Evolutionary conservation across 2,113 vertebrate genomes (phyloP).

Genomic region (Brachyhypopomus gauderio): DNA sequence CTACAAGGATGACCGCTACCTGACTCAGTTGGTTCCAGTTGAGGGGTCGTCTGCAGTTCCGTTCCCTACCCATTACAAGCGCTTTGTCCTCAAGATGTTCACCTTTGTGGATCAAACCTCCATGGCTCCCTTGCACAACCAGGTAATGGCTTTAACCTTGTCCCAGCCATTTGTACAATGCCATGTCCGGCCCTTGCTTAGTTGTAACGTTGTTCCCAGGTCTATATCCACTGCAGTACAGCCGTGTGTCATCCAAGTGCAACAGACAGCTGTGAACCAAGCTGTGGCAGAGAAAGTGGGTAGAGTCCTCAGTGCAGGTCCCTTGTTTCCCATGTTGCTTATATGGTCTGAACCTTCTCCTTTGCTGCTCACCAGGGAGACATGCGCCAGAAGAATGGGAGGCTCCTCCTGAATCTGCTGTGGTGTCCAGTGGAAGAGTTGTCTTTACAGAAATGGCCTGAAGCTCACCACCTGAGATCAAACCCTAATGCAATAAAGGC

Average conservation of each 20-base stretch:
- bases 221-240: slow-evolving; percentile 41
- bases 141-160: not conserved
- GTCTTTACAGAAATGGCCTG: not conserved
- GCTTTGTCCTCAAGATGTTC: slow-evolving; percentile 43
- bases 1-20: slow-evolving; percentile 31
- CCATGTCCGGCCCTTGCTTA: not conserved
- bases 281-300: slow-evolving; percentile 15
- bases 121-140: slow-evolving; percentile 13
- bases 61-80: slow-evolving; percentile 36
- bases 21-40: slow-evolving; percentile 21
- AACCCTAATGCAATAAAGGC: not conserved
- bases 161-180: not conserved
- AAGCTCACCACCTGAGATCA: not conserved
- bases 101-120: slow-evolving; percentile 26
- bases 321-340: not conserved
- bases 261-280: not conserved
- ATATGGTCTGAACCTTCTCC: not conserved
- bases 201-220: not conserved
- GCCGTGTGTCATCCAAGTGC: slow-evolving; percentile 27
- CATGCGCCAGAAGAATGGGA: not conserved
- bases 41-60: not conserved
- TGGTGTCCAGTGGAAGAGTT: slow-evolving; percentile 9
- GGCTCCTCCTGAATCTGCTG: not conserved
- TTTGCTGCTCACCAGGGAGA: not conserved
- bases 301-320: not conserved